Conservation (phyloP, 2,113 vertebrate species). For the Todiramphus saurophagus region DNA sequence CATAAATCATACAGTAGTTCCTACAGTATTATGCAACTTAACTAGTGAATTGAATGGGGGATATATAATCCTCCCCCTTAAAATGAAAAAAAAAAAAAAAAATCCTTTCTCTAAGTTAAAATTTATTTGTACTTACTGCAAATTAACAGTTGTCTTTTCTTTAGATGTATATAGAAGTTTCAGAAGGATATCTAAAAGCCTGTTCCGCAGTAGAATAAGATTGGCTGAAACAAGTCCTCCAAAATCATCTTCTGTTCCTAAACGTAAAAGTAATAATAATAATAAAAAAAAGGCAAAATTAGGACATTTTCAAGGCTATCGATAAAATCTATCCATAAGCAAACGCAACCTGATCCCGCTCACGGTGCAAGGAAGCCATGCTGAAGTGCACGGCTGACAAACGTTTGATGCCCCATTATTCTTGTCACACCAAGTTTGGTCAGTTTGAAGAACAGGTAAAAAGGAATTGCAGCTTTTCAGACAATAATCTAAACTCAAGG, state of each 20-base stretch:
- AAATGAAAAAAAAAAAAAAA: neutral
- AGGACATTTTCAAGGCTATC: neutral
- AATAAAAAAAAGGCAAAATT: neutral
- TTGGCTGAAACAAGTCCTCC: conserved; percentile 92
- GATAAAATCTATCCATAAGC: neutral
- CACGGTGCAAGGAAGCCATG: neutral
- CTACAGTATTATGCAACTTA: neutral
- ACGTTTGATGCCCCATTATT: neutral
- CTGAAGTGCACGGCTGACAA: neutral
- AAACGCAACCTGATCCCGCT: neutral
- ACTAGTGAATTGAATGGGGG: neutral
- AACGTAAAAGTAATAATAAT: neutral
- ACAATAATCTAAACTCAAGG: neutral
- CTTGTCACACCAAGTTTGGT: fast-evolving
- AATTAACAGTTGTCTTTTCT: conserved; percentile 90
- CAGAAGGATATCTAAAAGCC: conserved; percentile 92
- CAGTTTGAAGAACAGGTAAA: neutral
- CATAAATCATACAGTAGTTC: neutral
- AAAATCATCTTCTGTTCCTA: conserved; percentile 92
- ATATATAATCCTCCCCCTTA: neutral
- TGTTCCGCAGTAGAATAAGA: conserved; percentile 92
- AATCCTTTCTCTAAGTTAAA: neutral
- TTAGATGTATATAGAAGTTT: conserved; percentile 91
- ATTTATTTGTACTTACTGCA: conserved; percentile 83
- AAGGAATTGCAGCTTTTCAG: neutral